Base-by-base conservation (phyloP, 2,113 vertebrate genomes). In the Sprattus sprattus region DNA sequence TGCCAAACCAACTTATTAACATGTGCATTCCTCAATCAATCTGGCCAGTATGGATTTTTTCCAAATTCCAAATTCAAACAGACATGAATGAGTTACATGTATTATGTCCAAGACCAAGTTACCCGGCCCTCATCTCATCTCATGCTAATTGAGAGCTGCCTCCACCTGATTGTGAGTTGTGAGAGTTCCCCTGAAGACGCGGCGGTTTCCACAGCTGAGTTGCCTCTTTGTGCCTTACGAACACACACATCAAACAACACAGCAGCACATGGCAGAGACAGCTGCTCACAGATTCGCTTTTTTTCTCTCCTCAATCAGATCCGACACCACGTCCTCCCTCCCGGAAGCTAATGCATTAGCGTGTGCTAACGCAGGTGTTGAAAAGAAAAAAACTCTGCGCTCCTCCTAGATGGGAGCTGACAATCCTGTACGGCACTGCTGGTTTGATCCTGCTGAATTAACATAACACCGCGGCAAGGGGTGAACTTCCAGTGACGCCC, bases 371-470 rank as follows among this genome's bases (percentile, higher is more conserved):
- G 86, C 86, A 25, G 81, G 90, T 90, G 84, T 88, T 87, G 91
- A 87, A 86, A 89, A 91, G 39, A 75, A 15, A 75, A 32, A 75
- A 32, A 28, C 28, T 78, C 32, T 39, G 22, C 11, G 32, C 64
- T 91, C 88, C 84, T 86, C 85, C 87, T 86, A 90, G 88, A 91
- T 93, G 83, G 87, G 90, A 91, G 92, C 88, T 92, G 93, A 92
- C 91, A 92, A 88, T 88, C 88, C 88, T 86, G 91, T 91, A 93
- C 91, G 88, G 86, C 71, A 39, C 39, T 32, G 86, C 82, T 28
- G 82, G 91, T 90, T 91, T 93, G 90, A 93, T 94, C 90, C 90
- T 52, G 86, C 83, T 84, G 91, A 92, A 93, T 94, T 92, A 93
- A 89, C 91, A 92, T 92, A 90, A 90, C 92, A 89, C 92, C 89